Conservation (phyloP, 2,888 invertebrate species). For the Chromoteleia sp. region DNA sequence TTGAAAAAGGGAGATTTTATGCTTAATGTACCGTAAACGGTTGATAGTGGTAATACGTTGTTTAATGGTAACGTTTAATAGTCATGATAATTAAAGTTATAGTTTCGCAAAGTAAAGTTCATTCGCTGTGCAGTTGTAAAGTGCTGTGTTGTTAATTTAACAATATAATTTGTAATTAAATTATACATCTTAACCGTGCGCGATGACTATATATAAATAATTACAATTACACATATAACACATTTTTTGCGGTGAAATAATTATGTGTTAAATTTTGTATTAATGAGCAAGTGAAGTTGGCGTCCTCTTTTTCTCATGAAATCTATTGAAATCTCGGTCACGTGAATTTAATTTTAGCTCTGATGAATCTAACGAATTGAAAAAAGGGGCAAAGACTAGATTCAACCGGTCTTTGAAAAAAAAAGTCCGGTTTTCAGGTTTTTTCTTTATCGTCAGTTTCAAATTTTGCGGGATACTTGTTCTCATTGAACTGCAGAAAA, state of each 20-base stretch:
- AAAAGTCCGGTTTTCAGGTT: too few species aligned
- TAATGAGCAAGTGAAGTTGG: neutral
- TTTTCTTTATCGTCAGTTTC: neutral
- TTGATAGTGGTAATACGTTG: constrained; percentile 22
- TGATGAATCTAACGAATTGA: constrained; percentile 1
- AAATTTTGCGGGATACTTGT: neutral
- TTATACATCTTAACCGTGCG: neutral
- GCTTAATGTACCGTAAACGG: constrained; percentile 16
- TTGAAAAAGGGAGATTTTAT: constrained; percentile 2
- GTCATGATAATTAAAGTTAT: constrained; percentile 20
- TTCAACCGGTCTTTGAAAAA: neutral
- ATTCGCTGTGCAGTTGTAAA: constrained; percentile 5
- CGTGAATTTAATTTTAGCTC: constrained; percentile 4
- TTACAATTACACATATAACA: too few species aligned
- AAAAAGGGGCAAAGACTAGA: neutral
- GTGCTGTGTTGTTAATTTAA: constrained; percentile 10
- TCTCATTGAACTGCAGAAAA: neutral
- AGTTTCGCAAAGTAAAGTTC: constrained; percentile 15
- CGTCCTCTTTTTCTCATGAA: neutral
- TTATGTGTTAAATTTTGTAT: neutral
- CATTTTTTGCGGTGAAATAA: too few species aligned
- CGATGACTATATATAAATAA: neutral
- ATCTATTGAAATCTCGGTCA: neutral
- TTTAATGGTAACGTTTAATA: constrained; percentile 14
- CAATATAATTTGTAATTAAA: constrained; percentile 13